Percentiles rank a stretch among this genome's conserved stretches.
Evolutionary conservation across 1,140 invertebrate genomes (phyloP).

Genomic region (Ips typographus): DNA sequence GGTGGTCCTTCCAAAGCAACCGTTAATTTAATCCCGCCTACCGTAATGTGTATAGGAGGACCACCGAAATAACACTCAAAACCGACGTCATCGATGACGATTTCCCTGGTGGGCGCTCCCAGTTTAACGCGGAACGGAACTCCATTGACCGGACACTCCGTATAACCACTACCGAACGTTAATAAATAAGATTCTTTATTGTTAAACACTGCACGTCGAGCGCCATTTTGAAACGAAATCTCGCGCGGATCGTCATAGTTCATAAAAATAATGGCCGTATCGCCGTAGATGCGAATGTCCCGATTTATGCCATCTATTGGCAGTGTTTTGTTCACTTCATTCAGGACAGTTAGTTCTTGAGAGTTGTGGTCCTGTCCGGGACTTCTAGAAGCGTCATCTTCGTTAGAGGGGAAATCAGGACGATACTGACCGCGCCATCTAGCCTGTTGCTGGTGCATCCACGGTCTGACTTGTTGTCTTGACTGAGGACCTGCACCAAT

Average conservation of each 20-base stretch:
- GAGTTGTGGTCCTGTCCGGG: slow-evolving; percentile 13
- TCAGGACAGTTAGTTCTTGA: slow-evolving; percentile 57
- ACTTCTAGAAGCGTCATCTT: slow-evolving; percentile 21
- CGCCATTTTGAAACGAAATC: slow-evolving; percentile 77
- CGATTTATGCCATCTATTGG: slow-evolving; percentile 79
- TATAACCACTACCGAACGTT: slow-evolving; percentile 72
- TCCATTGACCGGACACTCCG: slow-evolving; percentile 70
- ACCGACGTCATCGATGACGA: slow-evolving; percentile 84
- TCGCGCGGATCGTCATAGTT: slow-evolving; percentile 82
- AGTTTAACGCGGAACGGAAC: slow-evolving; percentile 77
- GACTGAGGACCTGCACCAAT: slow-evolving; percentile 28
- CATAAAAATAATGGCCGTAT: slow-evolving; percentile 81
- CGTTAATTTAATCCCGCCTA: slow-evolving; percentile 74
- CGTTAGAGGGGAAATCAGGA: background rate
- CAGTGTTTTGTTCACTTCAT: slow-evolving; percentile 77
- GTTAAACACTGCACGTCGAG: slow-evolving; percentile 66
- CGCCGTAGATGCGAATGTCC: slow-evolving; percentile 84
- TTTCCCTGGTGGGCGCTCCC: slow-evolving; percentile 87
- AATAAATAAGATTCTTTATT: slow-evolving; percentile 68
- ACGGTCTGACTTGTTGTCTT: slow-evolving; percentile 41
- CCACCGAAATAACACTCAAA: slow-evolving; percentile 93
- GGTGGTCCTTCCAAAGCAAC: slow-evolving; percentile 84
- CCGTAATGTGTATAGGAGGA: slow-evolving; percentile 76
- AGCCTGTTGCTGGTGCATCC: slow-evolving; percentile 32
- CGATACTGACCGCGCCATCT: slow-evolving; percentile 17